Percentiles rank a stretch among this genome's conserved stretches.
These are phyloP conservation scores for Pasiphila rectangulata DNA, from an alignment of 2,888 invertebrate genomes.

Conservation along the genomic window DNA sequence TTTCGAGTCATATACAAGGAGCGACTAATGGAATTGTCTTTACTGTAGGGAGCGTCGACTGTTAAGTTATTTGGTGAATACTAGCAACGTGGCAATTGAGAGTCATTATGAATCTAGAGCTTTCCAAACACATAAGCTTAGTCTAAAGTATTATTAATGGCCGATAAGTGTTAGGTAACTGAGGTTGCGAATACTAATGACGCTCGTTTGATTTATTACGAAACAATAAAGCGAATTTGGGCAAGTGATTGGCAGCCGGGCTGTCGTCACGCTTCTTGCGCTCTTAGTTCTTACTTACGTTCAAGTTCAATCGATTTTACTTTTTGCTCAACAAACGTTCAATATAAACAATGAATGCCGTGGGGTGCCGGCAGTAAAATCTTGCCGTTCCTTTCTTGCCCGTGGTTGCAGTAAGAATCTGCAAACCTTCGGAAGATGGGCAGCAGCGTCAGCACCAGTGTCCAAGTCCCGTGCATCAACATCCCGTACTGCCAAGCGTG, in stretches of 20 bases:
- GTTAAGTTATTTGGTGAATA: conserved; percentile 40
- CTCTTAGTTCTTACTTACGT: conserved; percentile 44
- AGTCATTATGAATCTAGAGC: conserved; percentile 17
- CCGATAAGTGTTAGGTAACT: conserved; percentile 1
- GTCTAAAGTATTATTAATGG: background rate
- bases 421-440: too few relatives aligned
- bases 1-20: conserved; percentile 52
- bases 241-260: conserved; percentile 68
- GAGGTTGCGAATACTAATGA: conserved; percentile 34
- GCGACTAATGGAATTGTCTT: conserved; percentile 37
- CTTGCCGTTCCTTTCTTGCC: too few relatives aligned
- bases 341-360: too few relatives aligned
- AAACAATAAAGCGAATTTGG: conserved; percentile 64
- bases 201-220: conserved; percentile 51
- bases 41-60: conserved; percentile 37
- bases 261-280: conserved; percentile 56
- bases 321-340: too few relatives aligned
- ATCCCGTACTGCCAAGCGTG: too few relatives aligned
- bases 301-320: conserved; percentile 53
- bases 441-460: too few relatives aligned
- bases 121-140: conserved; percentile 10
- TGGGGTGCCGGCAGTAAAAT: too few relatives aligned
- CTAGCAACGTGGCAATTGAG: conserved; percentile 34
- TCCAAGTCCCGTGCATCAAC: too few relatives aligned
- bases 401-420: too few relatives aligned